Evolutionary conservation across 2,888 invertebrate species (phyloP), one percentile per base, ranked within the genome.

Genomic region (Pocota personata): DNA sequence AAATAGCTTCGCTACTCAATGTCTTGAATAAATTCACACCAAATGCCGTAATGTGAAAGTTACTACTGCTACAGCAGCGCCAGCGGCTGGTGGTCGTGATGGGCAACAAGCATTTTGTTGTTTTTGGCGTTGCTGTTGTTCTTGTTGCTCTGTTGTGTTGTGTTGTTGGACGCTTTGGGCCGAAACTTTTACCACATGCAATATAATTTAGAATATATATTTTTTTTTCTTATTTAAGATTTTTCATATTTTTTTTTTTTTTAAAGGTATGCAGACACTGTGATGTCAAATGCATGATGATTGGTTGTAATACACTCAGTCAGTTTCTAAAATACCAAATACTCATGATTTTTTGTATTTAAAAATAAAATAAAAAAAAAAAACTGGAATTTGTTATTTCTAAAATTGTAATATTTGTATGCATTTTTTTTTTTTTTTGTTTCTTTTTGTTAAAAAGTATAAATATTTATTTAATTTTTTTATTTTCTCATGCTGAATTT

Each of bases 1-100:
- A 91, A 89, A 90, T 91, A 90, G 89, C 91, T 89, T 90, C 91
- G 89, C 89, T 91, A 48, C 90, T 92, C 90, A 92, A 91, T 89
- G 91, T 92, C 91, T 88, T 92, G 84, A 91, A 91, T 58, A 91
- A 91, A 89, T 91, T 91, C 69, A 91, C 92, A 82, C 82, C 87
- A 78, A 87, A 87, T 78, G 87, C 87, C 82, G 87, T 87, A 87
- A 87, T 87, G 82, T 87, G 87, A 87, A 87, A 87, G 78, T 87
- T 87, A 87, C 77, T 82, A 78, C 82, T 62, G 64, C 77, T 50
- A 66, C 88, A 77, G 78, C 78, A 75, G 73, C 84, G 60, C 87
- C 89, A 76, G 87, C 87, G 67, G 37, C 67, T 73, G 67, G 69
- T 82, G 77, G 55, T 82, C 76, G 72, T 72, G 57, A 27, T 69